Base-by-base conservation (phyloP, 2,888 invertebrate genomes). In the Agrochola macilenta region DNA sequence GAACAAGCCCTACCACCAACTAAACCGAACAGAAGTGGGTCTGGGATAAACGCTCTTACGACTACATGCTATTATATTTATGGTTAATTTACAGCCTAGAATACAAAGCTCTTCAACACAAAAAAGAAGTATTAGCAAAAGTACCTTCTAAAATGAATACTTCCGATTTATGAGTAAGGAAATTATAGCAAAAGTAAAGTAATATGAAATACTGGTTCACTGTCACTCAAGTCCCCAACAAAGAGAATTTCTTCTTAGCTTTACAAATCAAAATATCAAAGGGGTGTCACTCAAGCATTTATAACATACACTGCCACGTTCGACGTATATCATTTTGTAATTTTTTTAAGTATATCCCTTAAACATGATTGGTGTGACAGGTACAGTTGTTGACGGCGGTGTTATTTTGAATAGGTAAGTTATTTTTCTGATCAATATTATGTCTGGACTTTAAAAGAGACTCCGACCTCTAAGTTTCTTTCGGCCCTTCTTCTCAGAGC, bases 231-330 rank as follows among this genome's bases (percentile, higher is more conserved):
- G 79, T 80, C 79, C 46, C 52, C 69, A 85, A 88, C 86, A 92
- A 90, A 91, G 88, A 68, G 84, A 91, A 91, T 89, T 84, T 88
- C 86, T 87, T 89, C 89, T 88, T 79, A 81, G 82, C 64, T 81
- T 82, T 79, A 82, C 84, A 91, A 92, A 93, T 93, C 91, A 89
- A 83, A 89, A 89, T 91, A 94, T 95, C 93, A 95, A 95, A 95
- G 93, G 89, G 91, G 92, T 94, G 94, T 93, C 94, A 93, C 90
- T 93, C 91, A 91, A 90, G 88, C 92, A 91, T 93, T 94, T 92
- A 93, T 89, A 86, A 85, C 83, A 88, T 81, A 91, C 82, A 91
- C 93, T 93, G 93, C 81, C 88, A 88, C 89, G 92, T 92, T 88
- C 92, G 90, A 88, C 87, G 87, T 90, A 86, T 92, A 91, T 93